Evolutionary conservation across 2,113 vertebrate species (phyloP).

Genomic region (Sinocyclocheilus maitianheensis): DNA sequence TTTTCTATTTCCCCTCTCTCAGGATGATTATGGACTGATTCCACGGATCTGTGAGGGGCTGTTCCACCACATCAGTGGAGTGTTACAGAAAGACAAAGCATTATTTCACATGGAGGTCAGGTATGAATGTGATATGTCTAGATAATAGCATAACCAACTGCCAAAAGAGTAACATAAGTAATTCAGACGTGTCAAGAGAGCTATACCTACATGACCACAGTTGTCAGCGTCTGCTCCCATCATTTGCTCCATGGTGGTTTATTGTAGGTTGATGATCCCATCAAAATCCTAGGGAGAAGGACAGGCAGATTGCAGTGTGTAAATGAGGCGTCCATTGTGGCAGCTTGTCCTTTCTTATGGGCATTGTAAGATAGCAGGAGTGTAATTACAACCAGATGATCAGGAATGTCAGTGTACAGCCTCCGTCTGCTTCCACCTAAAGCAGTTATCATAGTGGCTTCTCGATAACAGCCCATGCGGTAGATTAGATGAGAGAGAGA

Average conservation of each 20-base stretch:
- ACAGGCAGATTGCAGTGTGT: conserved; percentile 31
- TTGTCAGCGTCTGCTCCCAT: neutral
- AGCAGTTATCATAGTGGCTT: neutral
- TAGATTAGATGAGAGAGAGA: conserved; percentile 5
- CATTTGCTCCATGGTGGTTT: neutral
- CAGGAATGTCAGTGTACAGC: conserved; percentile 28
- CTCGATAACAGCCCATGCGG: conserved; percentile 9
- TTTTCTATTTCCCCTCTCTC: conserved; percentile 23
- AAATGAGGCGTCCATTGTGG: conserved; percentile 35
- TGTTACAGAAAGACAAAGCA: conserved; percentile 84
- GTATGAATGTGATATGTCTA: conserved; percentile 64
- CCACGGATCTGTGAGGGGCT: conserved; percentile 94
- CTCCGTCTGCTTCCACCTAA: neutral
- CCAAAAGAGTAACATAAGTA: neutral
- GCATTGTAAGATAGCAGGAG: conserved; percentile 27
- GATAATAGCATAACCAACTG: conserved; percentile 11
- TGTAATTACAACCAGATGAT: conserved; percentile 48
- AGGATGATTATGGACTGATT: conserved; percentile 92
- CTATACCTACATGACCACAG: neutral
- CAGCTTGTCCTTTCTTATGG: conserved; percentile 30
- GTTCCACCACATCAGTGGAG: conserved; percentile 84
- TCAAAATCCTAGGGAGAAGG: conserved; percentile 18
- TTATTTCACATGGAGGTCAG: conserved; percentile 97
- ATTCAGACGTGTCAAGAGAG: neutral
- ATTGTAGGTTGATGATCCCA: conserved; percentile 4